Conservation (phyloP, 2,888 invertebrate genomes). For the Seladonia tumulorum region DNA sequence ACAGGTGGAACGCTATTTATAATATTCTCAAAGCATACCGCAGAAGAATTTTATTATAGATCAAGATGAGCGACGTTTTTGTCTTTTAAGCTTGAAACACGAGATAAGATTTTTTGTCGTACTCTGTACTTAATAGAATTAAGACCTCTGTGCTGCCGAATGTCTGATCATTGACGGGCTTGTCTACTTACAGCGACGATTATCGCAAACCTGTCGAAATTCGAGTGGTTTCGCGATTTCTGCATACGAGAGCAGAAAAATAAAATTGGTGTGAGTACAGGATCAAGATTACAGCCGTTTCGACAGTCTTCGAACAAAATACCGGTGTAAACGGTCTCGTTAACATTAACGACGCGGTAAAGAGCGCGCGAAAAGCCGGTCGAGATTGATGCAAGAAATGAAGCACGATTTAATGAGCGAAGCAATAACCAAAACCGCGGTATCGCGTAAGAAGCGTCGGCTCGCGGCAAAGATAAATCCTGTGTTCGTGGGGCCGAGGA, state of each 20-base stretch:
- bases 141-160: neutral
- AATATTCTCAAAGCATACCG: neutral
- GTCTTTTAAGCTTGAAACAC: no score
- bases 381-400: neutral
- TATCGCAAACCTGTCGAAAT: no score
- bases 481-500: neutral
- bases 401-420: neutral
- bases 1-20: neutral
- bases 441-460: neutral
- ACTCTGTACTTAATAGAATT: no score
- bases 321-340: neutral
- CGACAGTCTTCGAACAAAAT: neutral
- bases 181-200: neutral
- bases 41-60: no score
- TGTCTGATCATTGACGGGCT: neutral
- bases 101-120: no score
- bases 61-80: no score
- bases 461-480: constrained; percentile 28
- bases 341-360: neutral
- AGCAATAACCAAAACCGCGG: constrained; percentile 5
- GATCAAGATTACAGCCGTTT: neutral
- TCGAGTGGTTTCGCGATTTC: no score
- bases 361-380: neutral
- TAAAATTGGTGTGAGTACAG: neutral
- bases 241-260: neutral